A percentile compares a stretch with the other conserved stretches of the same genome.
These are phyloP conservation scores for Brenthis ino DNA, from an alignment of 2,888 invertebrate genomes.

Conservation along the genomic window DNA sequence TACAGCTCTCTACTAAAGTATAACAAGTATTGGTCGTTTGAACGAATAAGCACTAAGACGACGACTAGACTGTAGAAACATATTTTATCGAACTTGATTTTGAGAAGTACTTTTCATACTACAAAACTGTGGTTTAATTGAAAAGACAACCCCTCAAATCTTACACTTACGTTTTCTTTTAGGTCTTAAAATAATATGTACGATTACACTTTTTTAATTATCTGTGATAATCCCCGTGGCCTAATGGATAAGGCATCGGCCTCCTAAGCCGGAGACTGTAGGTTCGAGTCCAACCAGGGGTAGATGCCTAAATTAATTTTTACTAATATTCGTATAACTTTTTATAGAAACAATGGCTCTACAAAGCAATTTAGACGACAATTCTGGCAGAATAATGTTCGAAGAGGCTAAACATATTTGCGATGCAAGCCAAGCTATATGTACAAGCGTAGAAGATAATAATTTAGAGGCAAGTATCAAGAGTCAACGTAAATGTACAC, in stretches of 20 bases:
- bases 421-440: slow-evolving; percentile 46
- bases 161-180: no score
- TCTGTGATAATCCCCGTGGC: slow-evolving; percentile 83
- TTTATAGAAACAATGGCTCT: slow-evolving; percentile 51
- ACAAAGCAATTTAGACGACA: slow-evolving; percentile 45
- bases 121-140: no score
- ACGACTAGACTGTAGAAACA: neutral
- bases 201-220: no score
- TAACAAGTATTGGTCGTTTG: no score
- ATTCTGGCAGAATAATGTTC: slow-evolving; percentile 42
- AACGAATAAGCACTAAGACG: no score
- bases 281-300: slow-evolving; percentile 90
- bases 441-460: slow-evolving; percentile 43
- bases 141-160: no score
- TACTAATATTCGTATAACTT: neutral
- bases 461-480: slow-evolving; percentile 41
- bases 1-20: no score
- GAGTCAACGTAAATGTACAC: no score
- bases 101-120: no score
- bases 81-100: neutral
- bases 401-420: slow-evolving; percentile 49
- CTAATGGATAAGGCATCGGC: slow-evolving; percentile 90
- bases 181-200: no score
- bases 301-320: slow-evolving; percentile 48
- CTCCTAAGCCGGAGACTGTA: slow-evolving; percentile 90